Percentiles rank a stretch among this genome's conserved stretches.
Evolutionary conservation across 53 echinoderm and acorn worm genomes (phyloP).

Genomic region (Hippasteria phrygiana): DNA sequence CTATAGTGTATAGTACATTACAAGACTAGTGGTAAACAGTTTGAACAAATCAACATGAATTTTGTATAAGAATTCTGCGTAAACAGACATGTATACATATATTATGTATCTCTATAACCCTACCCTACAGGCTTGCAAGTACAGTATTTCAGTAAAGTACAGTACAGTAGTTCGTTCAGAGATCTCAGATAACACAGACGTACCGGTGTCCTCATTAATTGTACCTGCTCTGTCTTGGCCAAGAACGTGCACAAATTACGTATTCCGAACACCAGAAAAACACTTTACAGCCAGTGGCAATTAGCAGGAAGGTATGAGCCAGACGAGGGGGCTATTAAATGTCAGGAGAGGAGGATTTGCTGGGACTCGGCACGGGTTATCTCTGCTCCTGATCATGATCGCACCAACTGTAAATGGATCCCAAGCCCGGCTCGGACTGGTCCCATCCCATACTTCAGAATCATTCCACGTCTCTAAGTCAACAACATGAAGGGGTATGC

Average conservation of each 20-base stretch:
- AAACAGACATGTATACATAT: too few relatives aligned
- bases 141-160: neutral
- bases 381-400: constrained; percentile 10
- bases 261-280: neutral
- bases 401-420: constrained; percentile 20
- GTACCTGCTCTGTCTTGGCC: neutral
- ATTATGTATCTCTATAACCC: too few relatives aligned
- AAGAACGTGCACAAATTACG: neutral
- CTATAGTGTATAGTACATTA: too few relatives aligned
- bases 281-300: neutral
- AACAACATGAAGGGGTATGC: neutral
- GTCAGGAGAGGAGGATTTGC: constrained; percentile 18
- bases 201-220: neutral
- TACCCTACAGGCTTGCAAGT: too few relatives aligned
- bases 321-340: neutral
- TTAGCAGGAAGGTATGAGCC: neutral
- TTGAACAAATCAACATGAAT: too few relatives aligned
- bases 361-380: neutral
- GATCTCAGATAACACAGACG: neutral
- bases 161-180: neutral
- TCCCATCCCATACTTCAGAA: neutral
- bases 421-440: neutral
- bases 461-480: constrained; percentile 5
- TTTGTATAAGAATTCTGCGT: too few relatives aligned
- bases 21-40: too few relatives aligned